Evolutionary conservation across 1,140 invertebrate genomes (phyloP), one percentile per base, ranked within the genome.

Genomic region (Dysdera silvatica): DNA sequence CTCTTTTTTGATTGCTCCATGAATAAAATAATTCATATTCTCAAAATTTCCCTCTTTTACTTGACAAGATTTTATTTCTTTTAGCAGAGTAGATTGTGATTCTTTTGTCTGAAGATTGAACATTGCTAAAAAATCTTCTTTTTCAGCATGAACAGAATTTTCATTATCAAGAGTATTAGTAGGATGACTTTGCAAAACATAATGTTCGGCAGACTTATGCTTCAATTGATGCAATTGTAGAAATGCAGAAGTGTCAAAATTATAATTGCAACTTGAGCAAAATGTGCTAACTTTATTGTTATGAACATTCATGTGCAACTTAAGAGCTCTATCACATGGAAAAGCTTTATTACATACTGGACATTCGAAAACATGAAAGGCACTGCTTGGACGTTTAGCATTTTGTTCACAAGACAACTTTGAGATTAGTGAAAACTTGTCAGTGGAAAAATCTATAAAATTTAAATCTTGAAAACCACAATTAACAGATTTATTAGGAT

Each of bases 91-190:
- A 12, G 64, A 32, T 14, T 69, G 64, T 14, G 56, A 57, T 10
- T 67, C 66, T 23, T 71, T 73, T 29, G 71, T 71, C 48, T 85
- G 85, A 0, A 92, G 76, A 69, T 89, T 84, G 14, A 92, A 77
- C 29, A 86, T 82, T 1, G 85, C 85, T 65, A 93, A 86, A 71
- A 93, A 92, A 48, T 89, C 84, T 32, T 86, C 83, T 43, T 88
- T 80, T 16, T 67, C 54, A 14, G 52, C 58, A 18, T 32, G 32
- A 8, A 32, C 1, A n/a, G n/a, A n/a, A n/a, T n/a, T n/a, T n/a
- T n/a, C n/a, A n/a, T n/a, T n/a, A n/a, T n/a, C n/a, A n/a, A n/a
- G n/a, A n/a, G n/a, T n/a, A n/a, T n/a, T n/a, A n/a, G n/a, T n/a
- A n/a, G n/a, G n/a, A n/a, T n/a, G n/a, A n/a, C 53, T 29, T 10